A percentile compares a stretch with the other conserved stretches of the same genome.
phyloP scores from a whole-genome alignment of 2,888 invertebrate species.

The Argynnis bischoffii region DNA sequence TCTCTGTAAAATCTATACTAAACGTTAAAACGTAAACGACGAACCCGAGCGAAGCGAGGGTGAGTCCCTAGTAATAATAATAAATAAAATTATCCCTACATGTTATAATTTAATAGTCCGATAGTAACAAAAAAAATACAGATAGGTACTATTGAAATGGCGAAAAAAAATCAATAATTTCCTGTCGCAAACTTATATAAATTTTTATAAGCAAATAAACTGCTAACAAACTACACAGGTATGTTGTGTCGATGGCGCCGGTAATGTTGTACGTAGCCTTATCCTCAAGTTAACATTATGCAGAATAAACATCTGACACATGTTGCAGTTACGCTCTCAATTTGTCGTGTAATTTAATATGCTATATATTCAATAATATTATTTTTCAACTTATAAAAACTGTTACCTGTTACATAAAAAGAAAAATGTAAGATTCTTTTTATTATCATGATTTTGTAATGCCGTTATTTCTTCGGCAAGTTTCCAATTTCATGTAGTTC shows the following conservation, averaged over 20 bases:
- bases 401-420: slow-evolving; percentile 5
- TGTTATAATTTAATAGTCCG: too few relatives aligned
- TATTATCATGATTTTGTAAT: slow-evolving; percentile 25
- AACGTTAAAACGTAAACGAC: too few relatives aligned
- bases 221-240: not conserved
- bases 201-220: not conserved
- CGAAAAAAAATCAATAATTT: too few relatives aligned
- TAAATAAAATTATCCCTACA: too few relatives aligned
- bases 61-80: too few relatives aligned
- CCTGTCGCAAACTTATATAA: too few relatives aligned
- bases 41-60: too few relatives aligned
- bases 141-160: too few relatives aligned
- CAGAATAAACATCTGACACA: slow-evolving; percentile 5
- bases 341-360: slow-evolving; percentile 6
- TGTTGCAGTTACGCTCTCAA: slow-evolving; percentile 12
- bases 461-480: slow-evolving; percentile 28
- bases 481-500: slow-evolving; percentile 31
- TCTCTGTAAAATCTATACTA: too few relatives aligned
- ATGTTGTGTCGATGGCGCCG: not conserved
- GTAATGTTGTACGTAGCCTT: not conserved
- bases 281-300: not conserved
- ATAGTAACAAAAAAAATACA: too few relatives aligned
- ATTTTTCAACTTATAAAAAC: not conserved
- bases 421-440: slow-evolving; percentile 14
- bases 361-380: not conserved